Evolutionary conservation across 2,888 invertebrate genomes (phyloP), one percentile per base, ranked within the genome.

Genomic region (Saturnia pavonia): DNA sequence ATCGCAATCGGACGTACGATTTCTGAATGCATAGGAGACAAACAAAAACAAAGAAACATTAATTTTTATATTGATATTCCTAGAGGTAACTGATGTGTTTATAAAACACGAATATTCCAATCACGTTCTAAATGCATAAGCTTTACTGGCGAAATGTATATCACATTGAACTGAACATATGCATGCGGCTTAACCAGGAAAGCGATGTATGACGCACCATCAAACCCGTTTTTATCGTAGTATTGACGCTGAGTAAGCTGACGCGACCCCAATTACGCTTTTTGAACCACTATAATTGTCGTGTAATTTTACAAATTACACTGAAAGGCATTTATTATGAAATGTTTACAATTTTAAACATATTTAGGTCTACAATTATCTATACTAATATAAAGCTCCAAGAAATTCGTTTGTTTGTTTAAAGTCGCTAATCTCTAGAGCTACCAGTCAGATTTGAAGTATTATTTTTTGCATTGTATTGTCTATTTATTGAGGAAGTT

Each of bases 121-220:
- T 54, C 11, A 9, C n/a, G 22, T 11, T 22, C 9, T 22, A 22
- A 22, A 54, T 54, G 54, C n/a, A n/a, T 54, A 22, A 34, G 16
- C 4, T n/a, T 40, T 65, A 65, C 2, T 6, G n/a, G 40, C 40
- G 65, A 63, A 63, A 63, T 11, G 65, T 40, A 9, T 25, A 19
- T 60, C n/a, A 14, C 11, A 65, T 40, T 0, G 65, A n/a, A 65
- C 65, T 19, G n/a, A 65, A 65, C n/a, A 66, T 27, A 63, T 51
- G 40, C 63, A 63, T 25, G 63, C 51, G 42, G 42, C 57, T 71
- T 68, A 45, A 65, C 40, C 42, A n/a, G 68, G 43, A 68, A 63
- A 65, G 71, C 71, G 48, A 63, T 63, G 63, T 48, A 63, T 71
- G 71, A 71, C 71, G 71, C 71, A 71, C 65, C 63, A 65, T 68